Conservation (phyloP, 1,140 invertebrate genomes). For the Sitodiplosis mosellana region DNA sequence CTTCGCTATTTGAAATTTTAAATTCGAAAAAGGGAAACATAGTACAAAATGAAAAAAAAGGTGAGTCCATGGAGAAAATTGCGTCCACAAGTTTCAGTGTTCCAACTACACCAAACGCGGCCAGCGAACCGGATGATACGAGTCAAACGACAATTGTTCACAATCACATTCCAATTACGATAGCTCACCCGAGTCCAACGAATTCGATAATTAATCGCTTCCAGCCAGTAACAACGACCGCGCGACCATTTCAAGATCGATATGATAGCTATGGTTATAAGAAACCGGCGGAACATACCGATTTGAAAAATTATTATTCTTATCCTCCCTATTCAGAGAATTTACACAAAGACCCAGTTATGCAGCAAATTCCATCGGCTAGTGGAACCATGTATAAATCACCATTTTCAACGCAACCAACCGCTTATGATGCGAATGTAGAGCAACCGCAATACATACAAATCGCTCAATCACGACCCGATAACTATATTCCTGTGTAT, state of each 20-base stretch:
- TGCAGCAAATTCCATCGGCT: too few relatives aligned
- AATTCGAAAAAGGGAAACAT: background rate
- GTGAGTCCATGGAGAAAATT: background rate
- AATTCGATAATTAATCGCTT: conserved; percentile 3
- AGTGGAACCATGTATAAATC: too few relatives aligned
- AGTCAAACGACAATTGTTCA: conserved; percentile 19
- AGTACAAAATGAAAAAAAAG: background rate
- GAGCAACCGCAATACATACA: too few relatives aligned
- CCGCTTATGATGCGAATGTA: too few relatives aligned
- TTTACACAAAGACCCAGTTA: too few relatives aligned
- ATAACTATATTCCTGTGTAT: too few relatives aligned
- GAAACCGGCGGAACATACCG: background rate
- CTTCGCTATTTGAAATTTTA: background rate
- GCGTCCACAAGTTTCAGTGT: background rate
- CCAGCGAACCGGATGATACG: background rate
- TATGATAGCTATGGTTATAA: conserved; percentile 13
- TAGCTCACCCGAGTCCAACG: conserved; percentile 4
- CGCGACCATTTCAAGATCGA: conserved; percentile 12
- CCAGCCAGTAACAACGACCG: conserved; percentile 9
- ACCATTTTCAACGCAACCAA: too few relatives aligned
- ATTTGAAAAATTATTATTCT: too few relatives aligned
- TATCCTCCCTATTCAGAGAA: too few relatives aligned
- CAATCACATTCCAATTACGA: conserved; percentile 14
- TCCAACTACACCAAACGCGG: background rate
- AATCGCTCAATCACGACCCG: too few relatives aligned